Base-by-base conservation (phyloP, 2,888 invertebrate species). In the Drymonia ruficornis region DNA sequence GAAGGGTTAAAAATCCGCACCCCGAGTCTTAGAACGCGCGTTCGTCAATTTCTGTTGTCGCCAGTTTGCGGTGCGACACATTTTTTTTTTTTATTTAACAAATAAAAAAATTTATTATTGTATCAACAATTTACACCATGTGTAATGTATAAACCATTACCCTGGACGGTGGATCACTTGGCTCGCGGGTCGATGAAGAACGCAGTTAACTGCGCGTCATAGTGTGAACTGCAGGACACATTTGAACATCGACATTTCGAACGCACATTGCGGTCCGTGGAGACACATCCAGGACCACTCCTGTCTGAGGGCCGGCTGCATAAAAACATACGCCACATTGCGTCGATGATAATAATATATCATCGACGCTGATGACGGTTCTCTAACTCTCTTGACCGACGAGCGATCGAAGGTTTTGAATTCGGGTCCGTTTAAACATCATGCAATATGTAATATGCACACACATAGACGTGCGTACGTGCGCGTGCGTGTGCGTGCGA, bases 151-250 rank as follows among this genome's bases (percentile, higher is more conserved):
- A 69, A 73, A 75, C 59, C 34, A 83, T 71, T 80, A 89, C 88
- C 85, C 87, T 89, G 84, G 82, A 80, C 89, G 89, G 89, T 87
- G 93, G 93, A 93, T 93, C 93, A 93, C 93, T 93, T 87, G 93
- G 93, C 91, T 93, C 93, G 89, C 89, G 90, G 84, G 87, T 93
- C 93, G 93, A 93, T 93, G 93, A 93, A 94, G 92, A 93, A 91
- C 93, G 93, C 93, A 93, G 91, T 76, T 72, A 86, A 81, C 78
- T 84, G 86, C 84, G 87, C 78, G 84, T 76, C 78, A 81, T 78
- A 82, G 74, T 89, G 87, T 89, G 87, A 90, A 84, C 78, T 86
- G 90, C 89, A 91, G 87, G 84, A 91, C 89, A 91, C 93, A 90
- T 72, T 67, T 89, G 89, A 95, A 89, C 94, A 94, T 93, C 92